Base-by-base conservation (phyloP, 1,140 invertebrate genomes). In the Wasmannia auropunctata region DNA sequence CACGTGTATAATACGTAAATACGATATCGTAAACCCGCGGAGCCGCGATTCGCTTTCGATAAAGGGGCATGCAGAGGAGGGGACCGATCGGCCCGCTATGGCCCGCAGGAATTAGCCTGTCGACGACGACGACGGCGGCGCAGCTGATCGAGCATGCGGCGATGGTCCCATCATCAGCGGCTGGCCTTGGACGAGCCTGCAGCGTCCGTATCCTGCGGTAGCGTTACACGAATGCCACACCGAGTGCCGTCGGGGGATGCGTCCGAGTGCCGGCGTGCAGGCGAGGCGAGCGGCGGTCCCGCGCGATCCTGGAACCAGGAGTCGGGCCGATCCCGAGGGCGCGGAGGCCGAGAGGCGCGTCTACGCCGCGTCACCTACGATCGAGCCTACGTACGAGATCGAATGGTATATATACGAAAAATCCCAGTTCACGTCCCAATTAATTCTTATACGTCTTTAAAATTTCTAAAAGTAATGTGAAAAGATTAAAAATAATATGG, bases 151-250 rank as follows among this genome's bases (percentile, higher is more conserved):
- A 88, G 89, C n/a, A 93, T 91, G 92, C 91, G 84, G 84, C 91
- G 85, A 65, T 93, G 93, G 92, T 87, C 91, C 14, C 43, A n/a
- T n/a, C n/a, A n/a, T n/a, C n/a, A 46, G 14, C 43, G 16, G 40
- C 60, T 90, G 60, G 88, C 91, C 65, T 88, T 92, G 58, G 91
- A 93, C 88, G 92, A 93, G 86, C 89, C 90, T 80, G 86, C n/a
- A n/a, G n/a, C 91, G 88, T 93, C 91, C 69, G 80, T 91, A 79
- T 88, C 86, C 89, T 93, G 93, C 87, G 87, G 86, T 88, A 92
- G 75, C 77, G 69, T 56, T 11, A 11, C 28, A n/a, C 83, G 75
- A 67, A 69, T 46, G 76, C 76, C 60, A 87, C 60, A 87, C 76
- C 69, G 69, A 72, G 80, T 87, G 86, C 65, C 72, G 85, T 86